These are phyloP conservation scores for Tyrophagus putrescentiae DNA, from an alignment of 1,140 invertebrate genomes.

Conservation along the genomic window DNA sequence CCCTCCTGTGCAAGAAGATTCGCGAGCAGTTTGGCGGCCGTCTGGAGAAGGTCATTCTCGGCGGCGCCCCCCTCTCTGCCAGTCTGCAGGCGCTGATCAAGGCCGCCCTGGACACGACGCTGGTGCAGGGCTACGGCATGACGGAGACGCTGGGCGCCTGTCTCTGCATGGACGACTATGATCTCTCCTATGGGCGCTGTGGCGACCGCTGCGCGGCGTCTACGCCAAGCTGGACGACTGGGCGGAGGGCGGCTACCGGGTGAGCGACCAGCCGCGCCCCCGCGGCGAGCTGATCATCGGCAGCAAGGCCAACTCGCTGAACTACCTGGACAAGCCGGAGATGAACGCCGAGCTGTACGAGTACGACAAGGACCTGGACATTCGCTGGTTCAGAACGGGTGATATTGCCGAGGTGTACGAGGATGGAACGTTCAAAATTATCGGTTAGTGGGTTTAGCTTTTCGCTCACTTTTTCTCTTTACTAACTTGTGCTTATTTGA, in stretches of 20 bases:
- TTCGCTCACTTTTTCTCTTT: too few relatives aligned
- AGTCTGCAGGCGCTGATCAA: constrained; percentile 37
- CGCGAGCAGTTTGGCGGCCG: constrained; percentile 16
- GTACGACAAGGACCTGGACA: constrained; percentile 31
- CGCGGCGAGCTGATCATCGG: constrained; percentile 80
- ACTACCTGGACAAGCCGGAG: constrained; percentile 27
- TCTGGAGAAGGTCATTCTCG: constrained; percentile 10
- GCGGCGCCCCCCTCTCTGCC: constrained; percentile 65
- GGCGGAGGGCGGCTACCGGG: constrained; percentile 60
- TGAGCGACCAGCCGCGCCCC: constrained; percentile 73
- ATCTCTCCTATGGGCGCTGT: constrained; percentile 10
- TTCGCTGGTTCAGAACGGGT: constrained; percentile 29
- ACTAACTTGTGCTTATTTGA: too few relatives aligned
- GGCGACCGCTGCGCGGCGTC: constrained; percentile 8
- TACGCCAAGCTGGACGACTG: constrained; percentile 36
- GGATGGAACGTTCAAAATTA: constrained; percentile 25
- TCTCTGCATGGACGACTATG: constrained; percentile 9
- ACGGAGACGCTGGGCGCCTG: constrained; percentile 18
- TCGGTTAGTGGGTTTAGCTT: too few relatives aligned
- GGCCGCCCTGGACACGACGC: constrained; percentile 6
- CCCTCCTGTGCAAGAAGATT: constrained; percentile 17
- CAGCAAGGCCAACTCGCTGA: constrained; percentile 38
- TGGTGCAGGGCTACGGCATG: constrained; percentile 19
- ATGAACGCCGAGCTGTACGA: constrained; percentile 20
- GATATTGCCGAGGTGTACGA: constrained; percentile 25